Base-by-base conservation (phyloP, 2,113 vertebrate genomes). In the Nibea albiflora region DNA sequence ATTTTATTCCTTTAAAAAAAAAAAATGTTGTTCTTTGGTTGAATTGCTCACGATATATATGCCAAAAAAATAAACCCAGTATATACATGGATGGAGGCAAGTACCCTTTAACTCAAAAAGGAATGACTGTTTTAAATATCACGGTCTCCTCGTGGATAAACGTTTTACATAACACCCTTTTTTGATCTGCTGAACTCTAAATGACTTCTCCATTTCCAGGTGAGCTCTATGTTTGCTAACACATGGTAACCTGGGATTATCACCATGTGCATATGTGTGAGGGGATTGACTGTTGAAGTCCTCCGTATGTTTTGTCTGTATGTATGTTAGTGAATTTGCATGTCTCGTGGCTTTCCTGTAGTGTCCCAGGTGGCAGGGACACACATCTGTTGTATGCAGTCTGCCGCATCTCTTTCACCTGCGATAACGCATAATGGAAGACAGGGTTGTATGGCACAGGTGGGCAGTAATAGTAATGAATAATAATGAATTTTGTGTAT, bases 201-300 rank as follows among this genome's bases (percentile, higher is more conserved):
- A 49, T 4, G 14, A 53, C n/a, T 68, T 82, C 56, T 70, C 62
- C 12, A 63, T 88, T 79, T 88, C 64, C 76, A 54, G 46, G n/a
- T 60, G 4, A 5, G 56, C 54, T 19, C 49, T 77, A 20, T 80
- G 83, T 88, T 85, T 87, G 47, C 76, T 31, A 76, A 88, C 79
- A 79, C 73, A 31, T 68, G 54, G 19, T 83, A 49, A 87, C 85
- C 11, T 26, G 46, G 84, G 84, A 91, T 92, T 88, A 92, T 20
- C 0, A 0, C 44, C 39, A 64, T 76, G 39, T 78, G 63, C 72
- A 72, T 65, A 54, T 62, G 65, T 62, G 31, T 73, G 60, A 84
- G 46, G 58, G 53, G 76, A 84, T 64, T 89, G 85, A 66, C 20
- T 57, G 49, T 57, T 73, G 53, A 85, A 79, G 67, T 26, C 15